Percentiles rank a stretch among this genome's conserved stretches.
Evolutionary conservation across 92 coral and sea anemone species (phyloP).

Genomic region (Parazoanthus darwini): DNA sequence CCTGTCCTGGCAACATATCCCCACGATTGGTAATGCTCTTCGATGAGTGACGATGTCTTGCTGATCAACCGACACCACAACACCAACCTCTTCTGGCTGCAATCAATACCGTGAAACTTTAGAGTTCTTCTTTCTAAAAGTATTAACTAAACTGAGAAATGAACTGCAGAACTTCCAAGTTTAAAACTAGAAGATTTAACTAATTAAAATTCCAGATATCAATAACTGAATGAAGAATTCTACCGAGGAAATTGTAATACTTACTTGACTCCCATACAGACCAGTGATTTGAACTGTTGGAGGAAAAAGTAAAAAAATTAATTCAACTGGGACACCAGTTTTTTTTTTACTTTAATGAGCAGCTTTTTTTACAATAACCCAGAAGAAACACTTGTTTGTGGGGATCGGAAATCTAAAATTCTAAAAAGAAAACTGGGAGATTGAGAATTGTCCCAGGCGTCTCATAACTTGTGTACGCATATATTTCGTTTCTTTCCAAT

Average conservation of each 20-base stretch:
- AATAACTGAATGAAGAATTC: not conserved
- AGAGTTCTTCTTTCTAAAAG: not conserved
- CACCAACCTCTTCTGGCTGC: slow-evolving; percentile 85
- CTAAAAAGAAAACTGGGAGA: no score
- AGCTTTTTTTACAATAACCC: not conserved
- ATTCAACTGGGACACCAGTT: not conserved
- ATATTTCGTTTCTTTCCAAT: no score
- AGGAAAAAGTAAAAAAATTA: slow-evolving; percentile 16
- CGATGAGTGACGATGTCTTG: slow-evolving; percentile 80
- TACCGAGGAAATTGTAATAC: slow-evolving; percentile 25
- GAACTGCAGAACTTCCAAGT: not conserved
- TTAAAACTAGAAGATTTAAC: no score
- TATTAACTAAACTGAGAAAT: not conserved
- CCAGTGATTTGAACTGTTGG: slow-evolving; percentile 88
- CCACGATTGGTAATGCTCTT: slow-evolving; percentile 97
- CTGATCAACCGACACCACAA: slow-evolving; percentile 92
- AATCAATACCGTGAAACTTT: slow-evolving; percentile 9
- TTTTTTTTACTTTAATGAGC: not conserved
- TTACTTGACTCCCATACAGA: slow-evolving; percentile 95
- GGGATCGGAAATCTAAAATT: no score
- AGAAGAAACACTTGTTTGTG: no score
- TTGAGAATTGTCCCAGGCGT: no score
- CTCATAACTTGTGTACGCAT: no score
- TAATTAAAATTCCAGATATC: not conserved
- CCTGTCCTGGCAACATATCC: slow-evolving; percentile 87